These are phyloP conservation scores for Drepana falcataria DNA, from an alignment of 2,888 invertebrate genomes.

Conservation along the genomic window DNA sequence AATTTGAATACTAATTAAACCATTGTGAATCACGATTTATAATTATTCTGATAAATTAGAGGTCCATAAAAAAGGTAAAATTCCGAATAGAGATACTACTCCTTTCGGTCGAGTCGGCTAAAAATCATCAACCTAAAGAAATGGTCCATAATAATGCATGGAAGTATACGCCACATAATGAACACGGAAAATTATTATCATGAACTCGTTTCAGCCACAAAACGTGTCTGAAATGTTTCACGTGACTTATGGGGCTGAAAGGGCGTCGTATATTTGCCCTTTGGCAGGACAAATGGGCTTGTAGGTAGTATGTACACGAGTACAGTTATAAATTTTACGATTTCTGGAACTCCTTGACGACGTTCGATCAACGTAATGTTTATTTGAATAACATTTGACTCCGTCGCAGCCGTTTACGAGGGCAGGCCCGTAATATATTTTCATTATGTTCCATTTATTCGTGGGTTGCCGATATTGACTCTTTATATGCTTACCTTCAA, in stretches of 20 bases:
- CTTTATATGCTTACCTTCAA: slow-evolving; percentile 61
- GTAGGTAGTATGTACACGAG: slow-evolving; percentile 30
- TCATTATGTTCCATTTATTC: slow-evolving; percentile 70
- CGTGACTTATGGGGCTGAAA: not conserved
- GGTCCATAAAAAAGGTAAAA: too few relatives aligned
- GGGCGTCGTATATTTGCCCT: slow-evolving; percentile 5
- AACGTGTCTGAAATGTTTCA: not conserved
- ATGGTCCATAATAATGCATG: too few relatives aligned
- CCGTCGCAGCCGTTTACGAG: slow-evolving; percentile 56
- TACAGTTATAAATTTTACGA: slow-evolving; percentile 58
- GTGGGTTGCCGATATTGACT: slow-evolving; percentile 57
- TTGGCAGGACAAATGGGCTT: slow-evolving; percentile 16
- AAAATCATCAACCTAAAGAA: too few relatives aligned
- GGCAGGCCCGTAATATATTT: slow-evolving; percentile 62
- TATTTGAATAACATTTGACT: slow-evolving; percentile 64
- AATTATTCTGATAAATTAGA: too few relatives aligned
- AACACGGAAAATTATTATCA: not conserved
- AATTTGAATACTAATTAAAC: too few relatives aligned
- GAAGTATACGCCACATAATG: not conserved
- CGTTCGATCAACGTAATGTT: slow-evolving; percentile 57
- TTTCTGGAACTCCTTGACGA: slow-evolving; percentile 53
- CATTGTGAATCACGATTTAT: too few relatives aligned
- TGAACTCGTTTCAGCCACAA: not conserved
- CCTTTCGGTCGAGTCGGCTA: too few relatives aligned
- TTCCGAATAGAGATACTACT: too few relatives aligned